Evolutionary conservation across 2,113 vertebrate species (phyloP), one percentile per base, ranked within the genome.

Genomic region (Sakesphorus luctuosus): DNA sequence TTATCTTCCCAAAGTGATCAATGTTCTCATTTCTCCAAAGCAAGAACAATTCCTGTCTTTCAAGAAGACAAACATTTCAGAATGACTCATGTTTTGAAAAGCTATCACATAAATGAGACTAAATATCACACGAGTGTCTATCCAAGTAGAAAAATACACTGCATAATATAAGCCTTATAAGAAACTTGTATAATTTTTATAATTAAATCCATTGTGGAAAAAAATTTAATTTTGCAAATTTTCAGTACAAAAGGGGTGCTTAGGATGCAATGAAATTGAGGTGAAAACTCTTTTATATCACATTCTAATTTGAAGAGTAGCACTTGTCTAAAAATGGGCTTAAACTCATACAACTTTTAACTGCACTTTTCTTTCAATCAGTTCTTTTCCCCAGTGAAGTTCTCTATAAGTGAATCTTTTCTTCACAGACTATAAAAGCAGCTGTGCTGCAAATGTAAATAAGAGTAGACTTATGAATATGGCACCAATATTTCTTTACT

Each of bases 1-100:
- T 72, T 66, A 59, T 19, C 23, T 76, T 55, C 59, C 61, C 13
- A 62, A 83, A 93, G 58, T 23, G 85, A 87, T 77, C 71, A 47
- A 61, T 61, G 20, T 44, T 52, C 38, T 55, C 72, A 20, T 33
- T 13, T 80, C 21, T 49, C 52, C 24, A 69, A 59, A 29, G 18
- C 33, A 24, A 69, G 49, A 71, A 18, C 28, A 86, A 59, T 33
- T 77, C 66, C 40, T 81, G 5, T 86, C 59, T 84, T 83, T 53
- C 40, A 29, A 82, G 36, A 95, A 91, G 28, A 68, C 53, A 74
- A 90, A 93, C 44, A 77, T 86, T 93, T 93, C 72, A 89, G 23
- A 86, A 55, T 84, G 47, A 49, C 24, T 93, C 50, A 26, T 17
- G 59, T 74, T 94, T 95, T 84, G 90, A 90, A 67, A 87, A 78